Evolutionary conservation across 2,113 vertebrate species (phyloP).

Genomic region (Vireo altiloquus): DNA sequence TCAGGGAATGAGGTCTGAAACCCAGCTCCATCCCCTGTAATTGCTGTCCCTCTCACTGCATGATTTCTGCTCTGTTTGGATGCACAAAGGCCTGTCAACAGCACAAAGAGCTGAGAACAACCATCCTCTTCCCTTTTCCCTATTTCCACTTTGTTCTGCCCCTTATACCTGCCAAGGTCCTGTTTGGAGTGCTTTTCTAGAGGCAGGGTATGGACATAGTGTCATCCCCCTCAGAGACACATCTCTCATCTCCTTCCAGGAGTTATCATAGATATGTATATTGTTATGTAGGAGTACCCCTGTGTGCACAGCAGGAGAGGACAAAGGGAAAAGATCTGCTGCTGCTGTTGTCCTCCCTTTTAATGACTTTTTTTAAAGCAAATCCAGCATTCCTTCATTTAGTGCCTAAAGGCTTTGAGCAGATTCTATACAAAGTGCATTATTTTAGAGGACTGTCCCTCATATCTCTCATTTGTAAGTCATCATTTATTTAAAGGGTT

Average conservation of each 20-base stretch:
- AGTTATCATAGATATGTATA: neutral
- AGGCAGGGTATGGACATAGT: neutral
- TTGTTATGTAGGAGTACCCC: neutral
- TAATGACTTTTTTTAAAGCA: neutral
- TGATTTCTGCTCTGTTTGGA: neutral
- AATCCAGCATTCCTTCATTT: neutral
- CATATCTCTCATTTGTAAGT: neutral
- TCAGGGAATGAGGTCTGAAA: neutral
- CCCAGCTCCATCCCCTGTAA: fast-evolving
- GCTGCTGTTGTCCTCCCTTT: neutral
- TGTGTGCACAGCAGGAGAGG: neutral
- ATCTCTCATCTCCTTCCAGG: neutral
- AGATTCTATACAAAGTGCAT: neutral
- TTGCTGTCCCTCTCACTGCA: neutral
- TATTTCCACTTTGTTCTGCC: neutral
- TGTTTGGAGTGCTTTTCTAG: neutral
- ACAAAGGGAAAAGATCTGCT: neutral
- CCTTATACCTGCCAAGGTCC: fast-evolving
- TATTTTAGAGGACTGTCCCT: neutral
- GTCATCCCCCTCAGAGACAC: neutral
- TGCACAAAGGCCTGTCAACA: neutral
- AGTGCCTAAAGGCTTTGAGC: neutral
- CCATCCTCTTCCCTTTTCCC: neutral
- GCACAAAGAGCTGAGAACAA: neutral
- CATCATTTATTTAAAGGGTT: neutral